Conservation (phyloP, 2,113 vertebrate genomes). For the Sorex araneus region DNA sequence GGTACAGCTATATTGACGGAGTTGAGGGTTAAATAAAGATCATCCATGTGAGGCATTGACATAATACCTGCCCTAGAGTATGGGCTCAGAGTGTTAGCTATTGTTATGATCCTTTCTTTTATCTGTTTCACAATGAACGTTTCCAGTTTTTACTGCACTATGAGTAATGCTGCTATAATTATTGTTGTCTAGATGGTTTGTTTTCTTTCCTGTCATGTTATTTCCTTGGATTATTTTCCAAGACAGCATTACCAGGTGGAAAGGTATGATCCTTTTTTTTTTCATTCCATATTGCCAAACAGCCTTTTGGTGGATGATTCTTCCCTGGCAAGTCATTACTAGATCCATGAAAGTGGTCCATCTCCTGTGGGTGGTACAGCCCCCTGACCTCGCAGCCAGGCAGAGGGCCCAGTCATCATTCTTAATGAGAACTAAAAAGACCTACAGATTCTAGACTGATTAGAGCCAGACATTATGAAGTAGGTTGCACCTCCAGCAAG, state of each 20-base stretch:
- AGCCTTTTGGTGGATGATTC: neutral
- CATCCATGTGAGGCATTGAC: neutral
- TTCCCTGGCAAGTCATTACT: neutral
- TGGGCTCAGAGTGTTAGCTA: neutral
- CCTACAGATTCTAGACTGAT: conserved; percentile 26
- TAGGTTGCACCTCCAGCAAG: neutral
- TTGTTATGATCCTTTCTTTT: conserved; percentile 31
- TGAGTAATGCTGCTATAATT: conserved; percentile 56
- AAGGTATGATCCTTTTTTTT: neutral
- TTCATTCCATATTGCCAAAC: neutral
- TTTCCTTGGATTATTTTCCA: conserved; percentile 58
- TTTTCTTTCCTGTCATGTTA: conserved; percentile 67
- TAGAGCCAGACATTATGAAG: conserved; percentile 44
- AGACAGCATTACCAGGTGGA: conserved; percentile 36
- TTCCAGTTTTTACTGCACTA: conserved; percentile 56
- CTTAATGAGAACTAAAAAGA: neutral
- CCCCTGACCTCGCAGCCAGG: neutral
- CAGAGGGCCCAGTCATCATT: neutral
- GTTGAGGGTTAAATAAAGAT: conserved; percentile 29
- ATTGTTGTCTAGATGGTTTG: conserved; percentile 41
- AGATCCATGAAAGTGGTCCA: neutral
- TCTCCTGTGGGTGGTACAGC: neutral
- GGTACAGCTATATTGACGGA: neutral
- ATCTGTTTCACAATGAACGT: conserved; percentile 46
- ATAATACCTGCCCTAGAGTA: neutral